Base-by-base conservation (phyloP, 2,888 invertebrate species). In the Netelia melanura region DNA sequence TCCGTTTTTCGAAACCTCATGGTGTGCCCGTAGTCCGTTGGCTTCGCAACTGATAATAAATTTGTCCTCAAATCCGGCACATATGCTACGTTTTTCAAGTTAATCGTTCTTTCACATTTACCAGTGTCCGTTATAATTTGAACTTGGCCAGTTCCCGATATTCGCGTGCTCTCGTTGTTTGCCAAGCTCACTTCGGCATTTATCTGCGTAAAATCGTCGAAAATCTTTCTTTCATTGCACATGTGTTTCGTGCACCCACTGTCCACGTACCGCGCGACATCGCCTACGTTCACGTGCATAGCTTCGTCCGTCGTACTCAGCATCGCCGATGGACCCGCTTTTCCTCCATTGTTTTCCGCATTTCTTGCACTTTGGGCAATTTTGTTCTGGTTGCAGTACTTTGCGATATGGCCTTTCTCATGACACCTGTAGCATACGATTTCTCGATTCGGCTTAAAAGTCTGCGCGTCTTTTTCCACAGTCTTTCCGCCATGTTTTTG, bases 11-110 rank as follows among this genome's bases (percentile, higher is more conserved):
- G 64, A 21, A 79, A 82, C 25, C 1, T 48, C 64, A 76, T 77
- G 72, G 77, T 38, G 48, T 64, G 38, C 9, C 71, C 72, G 58
- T 67, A 72, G 30, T 77, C 77, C 58, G 81, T 81, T n/a, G 58
- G 0, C 21, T 21, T 21, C 21, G 21, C 21, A 21, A 21, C 0
- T 1, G 21, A 21, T 1, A 21, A 21, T 21, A 21, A 21, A 21
- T 21, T 21, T 21, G 1, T 21, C 21, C 21, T 21, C 1, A 21
- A 21, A 21, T 21, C 21, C 21, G 21, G 21, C 21, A 21, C 56
- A 25, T 70, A 75, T 3, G 38, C 23, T 25, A 71, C 75, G 14
- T 70, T 76, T 43, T 68, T 65, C 8, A 80, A 14, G 30, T 80
- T 74, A 9, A 83, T 25, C 14, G 30, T 17, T 14, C 11, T 25